Percentiles rank a stretch among this genome's conserved stretches.
These are phyloP conservation scores for Pentalonia nigronervosa DNA, from an alignment of 1,140 invertebrate genomes.

Conservation along the genomic window DNA sequence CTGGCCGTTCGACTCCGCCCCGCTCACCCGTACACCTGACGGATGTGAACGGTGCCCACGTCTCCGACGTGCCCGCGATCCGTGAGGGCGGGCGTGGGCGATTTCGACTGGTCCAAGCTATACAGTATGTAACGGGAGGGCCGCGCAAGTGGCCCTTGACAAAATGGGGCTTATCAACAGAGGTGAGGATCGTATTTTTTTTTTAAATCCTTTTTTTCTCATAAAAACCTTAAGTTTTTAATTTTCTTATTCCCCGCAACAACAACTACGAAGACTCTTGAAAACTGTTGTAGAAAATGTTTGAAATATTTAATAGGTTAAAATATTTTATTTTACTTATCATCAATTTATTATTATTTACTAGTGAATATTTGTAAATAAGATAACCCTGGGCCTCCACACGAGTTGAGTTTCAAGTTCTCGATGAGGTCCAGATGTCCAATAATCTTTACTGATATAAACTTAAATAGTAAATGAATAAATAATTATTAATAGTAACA, in stretches of 20 bases:
- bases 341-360: too few species aligned
- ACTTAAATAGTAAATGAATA: too few species aligned
- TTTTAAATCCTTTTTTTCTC: not conserved
- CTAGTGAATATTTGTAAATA: too few species aligned
- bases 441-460: too few species aligned
- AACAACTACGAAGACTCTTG: too few species aligned
- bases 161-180: constrained; percentile 39
- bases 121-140: constrained; percentile 39
- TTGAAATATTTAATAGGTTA: not conserved
- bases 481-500: too few species aligned
- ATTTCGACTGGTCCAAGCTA: constrained; percentile 26
- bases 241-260: not conserved
- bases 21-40: not conserved
- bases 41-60: not conserved
- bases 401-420: too few species aligned
- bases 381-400: too few species aligned
- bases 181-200: not conserved
- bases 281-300: not conserved
- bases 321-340: too few species aligned
- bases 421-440: too few species aligned
- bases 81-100: not conserved
- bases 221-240: too few species aligned
- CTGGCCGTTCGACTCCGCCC: not conserved
- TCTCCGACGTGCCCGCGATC: not conserved
- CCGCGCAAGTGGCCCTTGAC: not conserved